Evolutionary conservation across 2,113 vertebrate species (phyloP), one percentile per base, ranked within the genome.

Genomic region (Gadus chalcogrammus): DNA sequence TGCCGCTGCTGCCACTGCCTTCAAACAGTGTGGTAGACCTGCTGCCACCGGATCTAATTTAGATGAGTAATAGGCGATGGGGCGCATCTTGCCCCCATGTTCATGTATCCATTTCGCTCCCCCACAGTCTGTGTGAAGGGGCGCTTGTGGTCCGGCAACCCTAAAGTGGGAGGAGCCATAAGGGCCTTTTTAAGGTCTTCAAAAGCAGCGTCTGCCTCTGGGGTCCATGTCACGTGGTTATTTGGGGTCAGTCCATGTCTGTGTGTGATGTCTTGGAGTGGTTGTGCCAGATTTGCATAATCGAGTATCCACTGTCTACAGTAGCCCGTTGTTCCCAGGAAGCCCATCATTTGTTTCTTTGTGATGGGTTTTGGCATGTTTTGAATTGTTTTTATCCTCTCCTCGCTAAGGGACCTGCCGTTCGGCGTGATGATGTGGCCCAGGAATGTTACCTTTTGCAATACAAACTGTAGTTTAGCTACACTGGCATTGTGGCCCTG

Each of bases 401-500:
- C 38, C 38, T 42, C 38, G 38, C 38, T 42, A 42, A 42, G 38
- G 38, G 38, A 42, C 1, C 38, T 42, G 38, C 38, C 38, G 11
- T 42, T 11, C 11, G 38, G 38, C 11, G 38, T 3, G 38, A 42
- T 6, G 38, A 42, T 42, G 38, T 42, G 38, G 11, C 38, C 5
- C 38, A 42, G 38, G 38, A 11, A 42, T 42, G 5, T 42, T 11
- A 42, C 38, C 38, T 42, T 42, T 11, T 42, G 38, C 5, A 3
- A 42, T 42, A 8, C 11, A 42, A 42, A 59, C 22, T 1, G n/a
- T 18, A 68, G 3, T 31, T 68, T 68, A 22, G 18, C 15, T 15
- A 31, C 1, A 31, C 52, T 58, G 18, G 52, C 67, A 11, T 68
- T 68, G 67, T 68, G 67, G 4, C 67, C 67, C 9, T 59, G 6